Conservation (phyloP, 2,888 invertebrate genomes). For the Oegoconia quadripuncta region DNA sequence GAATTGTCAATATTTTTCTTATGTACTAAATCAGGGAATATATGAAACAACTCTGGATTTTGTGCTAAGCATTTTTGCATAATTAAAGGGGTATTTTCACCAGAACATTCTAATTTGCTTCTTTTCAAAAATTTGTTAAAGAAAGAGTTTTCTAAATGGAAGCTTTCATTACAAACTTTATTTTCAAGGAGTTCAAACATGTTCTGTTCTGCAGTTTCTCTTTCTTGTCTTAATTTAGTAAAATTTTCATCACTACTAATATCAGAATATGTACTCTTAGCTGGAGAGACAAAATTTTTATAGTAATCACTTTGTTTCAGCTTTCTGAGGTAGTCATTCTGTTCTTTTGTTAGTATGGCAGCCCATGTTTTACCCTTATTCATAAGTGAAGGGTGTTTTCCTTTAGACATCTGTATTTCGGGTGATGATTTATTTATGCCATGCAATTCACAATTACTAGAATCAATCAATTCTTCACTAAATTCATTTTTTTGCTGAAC, state of each 20-base stretch:
- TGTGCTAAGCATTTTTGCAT: conserved; percentile 59
- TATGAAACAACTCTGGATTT: conserved; percentile 55
- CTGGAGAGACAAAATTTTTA: conserved; percentile 63
- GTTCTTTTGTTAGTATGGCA: conserved; percentile 61
- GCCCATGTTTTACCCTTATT: conserved; percentile 70
- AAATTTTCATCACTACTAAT: conserved; percentile 53
- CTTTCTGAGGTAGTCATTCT: conserved; percentile 64
- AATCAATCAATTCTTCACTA: conserved; percentile 1
- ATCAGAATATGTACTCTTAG: conserved; percentile 59
- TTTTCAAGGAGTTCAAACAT: conserved; percentile 89
- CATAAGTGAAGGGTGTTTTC: conserved; percentile 58
- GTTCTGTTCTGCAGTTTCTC: conserved; percentile 82
- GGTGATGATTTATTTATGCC: conserved; percentile 15
- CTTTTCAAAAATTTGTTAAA: conserved; percentile 74
- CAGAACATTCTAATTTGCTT: conserved; percentile 52
- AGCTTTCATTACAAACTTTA: conserved; percentile 84
- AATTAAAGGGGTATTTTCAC: conserved; percentile 64
- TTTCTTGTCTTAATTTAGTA: conserved; percentile 45
- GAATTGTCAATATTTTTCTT: conserved; percentile 33
- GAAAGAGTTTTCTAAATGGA: conserved; percentile 83
- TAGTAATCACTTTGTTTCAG: conserved; percentile 69
- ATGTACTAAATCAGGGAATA: conserved; percentile 43
- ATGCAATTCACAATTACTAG: conserved; percentile 6
- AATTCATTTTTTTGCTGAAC: neutral
- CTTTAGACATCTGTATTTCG: conserved; percentile 37